Conservation (phyloP, 2,888 invertebrate genomes). For the Anticlea derivata region DNA sequence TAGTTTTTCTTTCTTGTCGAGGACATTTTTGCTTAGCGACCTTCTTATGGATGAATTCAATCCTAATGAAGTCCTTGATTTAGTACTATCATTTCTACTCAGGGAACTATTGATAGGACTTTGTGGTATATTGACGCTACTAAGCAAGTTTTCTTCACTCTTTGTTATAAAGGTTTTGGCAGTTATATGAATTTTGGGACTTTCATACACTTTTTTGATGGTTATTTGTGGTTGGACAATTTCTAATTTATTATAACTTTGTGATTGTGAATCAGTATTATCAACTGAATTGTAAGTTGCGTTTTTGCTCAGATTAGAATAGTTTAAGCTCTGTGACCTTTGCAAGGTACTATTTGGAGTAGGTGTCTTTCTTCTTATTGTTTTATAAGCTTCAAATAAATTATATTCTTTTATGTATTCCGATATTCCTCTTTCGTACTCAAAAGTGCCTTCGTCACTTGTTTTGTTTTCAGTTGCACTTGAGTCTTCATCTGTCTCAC, state of each 20-base stretch:
- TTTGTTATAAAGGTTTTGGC: slow-evolving; percentile 33
- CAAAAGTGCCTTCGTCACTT: slow-evolving; percentile 20
- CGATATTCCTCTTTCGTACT: slow-evolving; percentile 29
- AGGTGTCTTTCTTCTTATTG: slow-evolving; percentile 34
- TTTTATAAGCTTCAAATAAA: slow-evolving; percentile 38
- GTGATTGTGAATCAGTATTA: slow-evolving; percentile 14
- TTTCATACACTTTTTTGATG: slow-evolving; percentile 36
- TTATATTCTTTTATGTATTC: slow-evolving; percentile 38
- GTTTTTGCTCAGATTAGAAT: slow-evolving; percentile 21
- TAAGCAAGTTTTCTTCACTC: slow-evolving; percentile 31
- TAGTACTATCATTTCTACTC: slow-evolving; percentile 16
- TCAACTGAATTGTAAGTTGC: slow-evolving; percentile 14
- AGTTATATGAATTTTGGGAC: slow-evolving; percentile 34
- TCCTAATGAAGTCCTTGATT: slow-evolving; percentile 19
- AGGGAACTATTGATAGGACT: slow-evolving; percentile 18
- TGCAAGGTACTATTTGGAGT: slow-evolving; percentile 32
- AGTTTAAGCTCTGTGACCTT: slow-evolving; percentile 22
- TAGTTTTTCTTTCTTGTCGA: slow-evolving; percentile 26
- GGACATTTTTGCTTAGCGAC: slow-evolving; percentile 23
- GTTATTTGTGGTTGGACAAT: slow-evolving; percentile 35
- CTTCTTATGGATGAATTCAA: slow-evolving; percentile 24
- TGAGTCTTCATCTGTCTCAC: slow-evolving; percentile 23
- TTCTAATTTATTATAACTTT: slow-evolving; percentile 27
- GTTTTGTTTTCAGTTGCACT: slow-evolving; percentile 15
- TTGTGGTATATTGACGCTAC: slow-evolving; percentile 24